Conservation (phyloP, 2,113 vertebrate genomes). For the Limanda limanda region DNA sequence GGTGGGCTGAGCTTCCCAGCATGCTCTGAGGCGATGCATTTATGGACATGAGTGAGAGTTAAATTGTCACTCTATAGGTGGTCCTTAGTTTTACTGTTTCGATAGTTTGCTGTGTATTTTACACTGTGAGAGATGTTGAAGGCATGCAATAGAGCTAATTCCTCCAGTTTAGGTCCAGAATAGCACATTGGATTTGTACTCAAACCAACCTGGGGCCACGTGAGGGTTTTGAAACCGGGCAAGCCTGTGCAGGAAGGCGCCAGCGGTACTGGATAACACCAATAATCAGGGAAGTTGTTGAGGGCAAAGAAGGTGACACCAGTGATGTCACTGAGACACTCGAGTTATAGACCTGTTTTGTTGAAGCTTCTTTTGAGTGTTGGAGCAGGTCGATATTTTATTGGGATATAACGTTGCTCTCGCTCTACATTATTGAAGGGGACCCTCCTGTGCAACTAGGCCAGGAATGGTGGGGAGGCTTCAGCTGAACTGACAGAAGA, state of each 20-base stretch:
- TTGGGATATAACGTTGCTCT: conserved; percentile 13
- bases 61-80: neutral
- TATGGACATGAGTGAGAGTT: neutral
- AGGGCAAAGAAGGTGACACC: neutral
- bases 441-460: conserved; percentile 31
- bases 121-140: neutral
- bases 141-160: neutral
- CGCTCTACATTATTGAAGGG: conserved; percentile 42
- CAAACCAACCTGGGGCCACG: neutral
- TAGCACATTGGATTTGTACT: neutral
- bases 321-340: neutral
- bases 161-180: neutral
- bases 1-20: neutral
- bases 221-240: neutral
- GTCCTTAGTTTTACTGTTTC: no score
- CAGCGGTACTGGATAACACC: neutral
- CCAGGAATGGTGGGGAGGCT: conserved; percentile 21
- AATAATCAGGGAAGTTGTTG: neutral
- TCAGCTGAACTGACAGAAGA: conserved; percentile 36
- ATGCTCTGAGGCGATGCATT: neutral
- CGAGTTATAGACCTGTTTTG: neutral
- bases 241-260: neutral
- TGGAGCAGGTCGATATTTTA: conserved; percentile 17
- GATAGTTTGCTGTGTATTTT: neutral
- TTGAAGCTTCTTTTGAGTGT: neutral